These are phyloP conservation scores for Coleophora deauratella DNA, from an alignment of 2,888 invertebrate genomes.

Conservation along the genomic window DNA sequence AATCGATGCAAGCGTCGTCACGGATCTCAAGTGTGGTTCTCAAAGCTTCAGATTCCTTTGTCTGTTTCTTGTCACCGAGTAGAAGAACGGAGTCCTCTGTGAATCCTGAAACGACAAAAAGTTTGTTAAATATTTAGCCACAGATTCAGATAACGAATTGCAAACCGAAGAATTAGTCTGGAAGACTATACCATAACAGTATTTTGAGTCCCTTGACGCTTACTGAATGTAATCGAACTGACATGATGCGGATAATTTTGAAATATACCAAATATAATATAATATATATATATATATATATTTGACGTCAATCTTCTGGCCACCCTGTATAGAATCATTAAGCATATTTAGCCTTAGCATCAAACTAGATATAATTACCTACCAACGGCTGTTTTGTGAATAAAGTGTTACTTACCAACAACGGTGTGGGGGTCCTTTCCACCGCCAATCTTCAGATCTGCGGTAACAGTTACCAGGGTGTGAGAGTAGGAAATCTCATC, in stretches of 20 bases:
- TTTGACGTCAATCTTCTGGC: too few species aligned
- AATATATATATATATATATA: not conserved
- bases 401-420: conserved; percentile 52
- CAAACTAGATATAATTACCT: not conserved
- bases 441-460: conserved; percentile 65
- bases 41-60: conserved; percentile 69
- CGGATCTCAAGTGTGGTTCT: conserved; percentile 66
- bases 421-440: conserved; percentile 73
- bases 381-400: not conserved
- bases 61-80: conserved; percentile 78
- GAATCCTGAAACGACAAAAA: conserved; percentile 51
- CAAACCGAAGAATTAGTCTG: not conserved
- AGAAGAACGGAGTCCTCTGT: conserved; percentile 76
- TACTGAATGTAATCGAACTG: not conserved
- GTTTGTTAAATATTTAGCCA: not conserved
- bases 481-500: conserved; percentile 74
- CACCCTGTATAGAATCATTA: too few species aligned
- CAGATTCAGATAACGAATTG: not conserved
- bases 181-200: not conserved
- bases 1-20: conserved; percentile 80
- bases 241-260: not conserved
- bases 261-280: not conserved
- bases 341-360: not conserved
- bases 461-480: conserved; percentile 76
- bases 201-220: not conserved